Conservation (phyloP, 1,140 invertebrate genomes). For the Anoplolepis gracilipes region DNA sequence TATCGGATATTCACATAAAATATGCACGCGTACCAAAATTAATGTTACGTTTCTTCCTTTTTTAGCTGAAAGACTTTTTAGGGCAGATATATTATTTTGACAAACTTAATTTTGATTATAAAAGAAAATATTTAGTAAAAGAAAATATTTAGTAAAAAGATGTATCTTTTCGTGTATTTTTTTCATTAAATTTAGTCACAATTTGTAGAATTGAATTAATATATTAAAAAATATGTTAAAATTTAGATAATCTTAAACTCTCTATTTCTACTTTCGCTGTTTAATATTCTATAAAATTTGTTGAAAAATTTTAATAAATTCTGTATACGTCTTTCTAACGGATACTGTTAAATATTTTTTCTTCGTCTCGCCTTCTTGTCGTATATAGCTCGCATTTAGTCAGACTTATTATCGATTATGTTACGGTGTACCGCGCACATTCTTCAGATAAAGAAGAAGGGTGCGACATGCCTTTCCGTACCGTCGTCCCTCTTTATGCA, state of each 20-base stretch:
- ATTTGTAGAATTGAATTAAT: not conserved
- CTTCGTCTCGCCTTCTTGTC: conserved; percentile 22
- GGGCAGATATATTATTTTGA: not conserved
- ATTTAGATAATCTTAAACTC: not conserved
- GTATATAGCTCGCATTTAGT: not conserved
- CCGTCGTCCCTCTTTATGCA: conserved; percentile 29
- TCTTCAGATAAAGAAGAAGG: conserved; percentile 52
- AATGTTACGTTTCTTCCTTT: conserved; percentile 7
- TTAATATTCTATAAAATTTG: not conserved
- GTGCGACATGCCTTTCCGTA: conserved; percentile 24
- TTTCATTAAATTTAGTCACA: not conserved
- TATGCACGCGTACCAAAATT: conserved; percentile 29
- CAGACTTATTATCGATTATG: conserved; percentile 67
- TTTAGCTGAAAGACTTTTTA: not conserved
- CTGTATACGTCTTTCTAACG: not conserved
- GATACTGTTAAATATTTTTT: not conserved
- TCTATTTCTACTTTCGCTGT: not conserved
- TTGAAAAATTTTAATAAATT: not conserved
- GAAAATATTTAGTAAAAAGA: not conserved
- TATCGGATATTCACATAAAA: conserved; percentile 20
- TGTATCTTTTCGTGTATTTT: not conserved
- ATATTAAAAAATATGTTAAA: not conserved
- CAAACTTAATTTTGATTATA: not conserved
- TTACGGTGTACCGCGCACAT: conserved; percentile 59
- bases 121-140: not conserved